Evolutionary conservation across 2,888 invertebrate species (phyloP), one percentile per base, ranked within the genome.

Genomic region (Drosophila dives): DNA sequence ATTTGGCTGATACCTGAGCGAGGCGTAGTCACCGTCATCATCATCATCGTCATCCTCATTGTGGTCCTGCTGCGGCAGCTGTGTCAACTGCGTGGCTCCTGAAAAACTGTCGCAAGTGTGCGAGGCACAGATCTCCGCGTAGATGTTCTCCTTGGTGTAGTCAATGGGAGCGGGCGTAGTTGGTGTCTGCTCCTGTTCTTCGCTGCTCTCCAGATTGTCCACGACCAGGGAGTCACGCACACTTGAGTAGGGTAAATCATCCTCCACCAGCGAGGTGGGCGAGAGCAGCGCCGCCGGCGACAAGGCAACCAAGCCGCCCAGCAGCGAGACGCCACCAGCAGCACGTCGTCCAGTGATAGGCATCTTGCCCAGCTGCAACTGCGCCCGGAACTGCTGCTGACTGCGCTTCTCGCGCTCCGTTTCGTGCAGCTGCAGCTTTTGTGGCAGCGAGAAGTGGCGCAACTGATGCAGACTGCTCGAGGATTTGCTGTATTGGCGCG

Each of bases 181-280:
- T 5, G 32, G 17, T 2, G 62, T 70, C 42, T 36, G 66, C 33
- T 50, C 76, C 64, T 62, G 69, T 61, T 75, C 60, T 10, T 71
- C 63, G n/a, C 42, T 66, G 15, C 83, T 86, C 11, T 87, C 91
- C 66, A 91, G 82, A 59, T 86, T 91, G 61, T 89, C 85, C 17
- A 91, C 86, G 33, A 93, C 91, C 8, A 95, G 94, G 12, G 95
- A 95, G 77, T 96, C 96, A 10, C 95, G 95, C 7, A 96, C 96
- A 92, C 95, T 95, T 12, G 95, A 95, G 76, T 96, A 96, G 3
- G 96, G 96, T 36, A 96, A 91, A 90, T 96, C 96, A 91, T 95
- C 96, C 80, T 83, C 94, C 32, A 91, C 91, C 91, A 91, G 66
- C 12, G 84, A 83, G 26, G 76, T 79, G 54, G 90, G 82, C 17